Base-by-base conservation (phyloP, 1,140 invertebrate species). In the roundworm (Caenorhabditis elegans) region DNA sequence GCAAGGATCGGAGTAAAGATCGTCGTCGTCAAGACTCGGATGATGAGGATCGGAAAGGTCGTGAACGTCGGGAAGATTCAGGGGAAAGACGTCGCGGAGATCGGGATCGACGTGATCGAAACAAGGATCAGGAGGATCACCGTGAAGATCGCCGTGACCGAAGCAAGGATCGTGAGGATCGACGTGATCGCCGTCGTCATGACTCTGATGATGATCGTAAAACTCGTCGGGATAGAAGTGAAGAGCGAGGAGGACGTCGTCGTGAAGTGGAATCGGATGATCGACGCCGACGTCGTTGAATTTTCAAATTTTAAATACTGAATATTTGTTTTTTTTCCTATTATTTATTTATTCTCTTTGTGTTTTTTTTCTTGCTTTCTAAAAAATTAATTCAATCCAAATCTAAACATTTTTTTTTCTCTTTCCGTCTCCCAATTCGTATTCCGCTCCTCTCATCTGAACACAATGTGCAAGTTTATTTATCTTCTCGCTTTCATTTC, bases 401-500 rank as follows among this genome's bases (percentile, higher is more conserved):
- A 60, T 10, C 3, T 22, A 34, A 17, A 31, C 28, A 60, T 60
- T 4, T 31, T 17, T 17, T 17, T 34, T 11, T 22, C 28, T 31
- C 10, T 31, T 13, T 6, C 34, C 28, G 13, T 60, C n/a, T 17
- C 6, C 31, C 34, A 60, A 34, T 60, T 60, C 49, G n/a, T n/a
- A n/a, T n/a, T n/a, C n/a, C n/a, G n/a, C n/a, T n/a, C n/a, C n/a
- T n/a, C n/a, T n/a, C n/a, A n/a, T n/a, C n/a, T n/a, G n/a, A 26
- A 70, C 60, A 70, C 34, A 70, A 39, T 39, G n/a, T 43, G 34
- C 34, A 70, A 70, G 34, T 70, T 70, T 70, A 70, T 70, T 70
- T 70, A 43, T 70, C 60, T 70, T 70, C 60, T 39, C 60, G 34
- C 34, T 36, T 70, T 70, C 60, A 70, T 70, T 70, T 39, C 60